phyloP scores from a whole-genome alignment of 2,888 invertebrate species.

The Tortricodes alternella region DNA sequence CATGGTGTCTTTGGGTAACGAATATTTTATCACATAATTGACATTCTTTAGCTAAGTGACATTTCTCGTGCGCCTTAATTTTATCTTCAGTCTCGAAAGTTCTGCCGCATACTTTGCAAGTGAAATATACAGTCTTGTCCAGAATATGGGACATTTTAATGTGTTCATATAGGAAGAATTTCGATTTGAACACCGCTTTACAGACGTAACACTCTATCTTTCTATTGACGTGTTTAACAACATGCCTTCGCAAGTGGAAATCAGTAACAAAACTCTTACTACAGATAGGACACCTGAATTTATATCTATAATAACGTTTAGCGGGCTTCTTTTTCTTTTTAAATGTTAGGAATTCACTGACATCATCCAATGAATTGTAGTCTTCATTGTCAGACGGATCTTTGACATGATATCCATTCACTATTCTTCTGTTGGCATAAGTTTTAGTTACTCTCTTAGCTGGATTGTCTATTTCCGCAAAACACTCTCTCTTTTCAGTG shows the following conservation, averaged over 20 bases:
- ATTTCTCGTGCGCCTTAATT: slow-evolving; percentile 48
- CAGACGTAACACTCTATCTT: slow-evolving; percentile 56
- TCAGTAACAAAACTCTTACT: slow-evolving; percentile 67
- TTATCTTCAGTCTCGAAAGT: slow-evolving; percentile 46
- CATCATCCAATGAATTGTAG: slow-evolving; percentile 44
- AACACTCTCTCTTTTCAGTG: neutral
- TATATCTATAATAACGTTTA: slow-evolving; percentile 36
- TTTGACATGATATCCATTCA: slow-evolving; percentile 53
- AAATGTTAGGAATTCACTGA: slow-evolving; percentile 67
- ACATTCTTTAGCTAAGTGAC: slow-evolving; percentile 54
- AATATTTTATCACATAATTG: slow-evolving; percentile 61
- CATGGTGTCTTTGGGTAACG: slow-evolving; percentile 48
- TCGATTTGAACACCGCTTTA: slow-evolving; percentile 50
- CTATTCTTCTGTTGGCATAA: slow-evolving; percentile 46
- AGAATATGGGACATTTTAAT: slow-evolving; percentile 57
- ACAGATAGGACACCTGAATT: slow-evolving; percentile 63
- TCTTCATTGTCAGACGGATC: slow-evolving; percentile 28
- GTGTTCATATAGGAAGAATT: slow-evolving; percentile 66
- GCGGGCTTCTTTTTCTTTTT: slow-evolving; percentile 50
- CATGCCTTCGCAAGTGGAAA: slow-evolving; percentile 64
- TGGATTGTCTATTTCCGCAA: slow-evolving; percentile 36
- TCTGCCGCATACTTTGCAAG: slow-evolving; percentile 60
- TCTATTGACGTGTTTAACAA: slow-evolving; percentile 54
- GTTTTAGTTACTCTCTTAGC: slow-evolving; percentile 49
- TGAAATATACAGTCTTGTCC: slow-evolving; percentile 38